phyloP scores from a whole-genome alignment of 2,113 vertebrate genomes.

The Corydoras sp. region DNA sequence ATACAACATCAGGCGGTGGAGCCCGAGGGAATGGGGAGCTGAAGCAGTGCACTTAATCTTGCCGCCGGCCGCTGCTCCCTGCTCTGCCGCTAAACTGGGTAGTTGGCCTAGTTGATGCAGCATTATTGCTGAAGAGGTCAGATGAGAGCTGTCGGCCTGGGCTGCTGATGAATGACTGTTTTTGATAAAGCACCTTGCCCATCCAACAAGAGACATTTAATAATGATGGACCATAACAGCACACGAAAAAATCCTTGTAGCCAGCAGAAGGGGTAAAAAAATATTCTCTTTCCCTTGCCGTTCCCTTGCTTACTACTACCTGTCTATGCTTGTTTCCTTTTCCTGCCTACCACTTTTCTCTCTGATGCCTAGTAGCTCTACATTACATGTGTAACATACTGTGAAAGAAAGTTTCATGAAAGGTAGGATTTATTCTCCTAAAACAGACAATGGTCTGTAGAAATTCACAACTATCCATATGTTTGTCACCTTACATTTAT shows the following conservation, averaged over 20 bases:
- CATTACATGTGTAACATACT: not conserved
- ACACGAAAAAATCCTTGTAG: slow-evolving; percentile 70
- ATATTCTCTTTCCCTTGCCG: slow-evolving; percentile 43
- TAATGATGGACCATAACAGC: slow-evolving; percentile 87
- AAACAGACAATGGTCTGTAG: not conserved
- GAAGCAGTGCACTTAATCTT: slow-evolving; percentile 94
- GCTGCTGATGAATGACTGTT: slow-evolving; percentile 87
- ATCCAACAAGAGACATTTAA: slow-evolving; percentile 86
- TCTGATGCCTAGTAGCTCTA: slow-evolving; percentile 1
- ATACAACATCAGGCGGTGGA: slow-evolving; percentile 83
- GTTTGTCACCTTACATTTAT: no score
- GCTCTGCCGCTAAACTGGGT: slow-evolving; percentile 89
- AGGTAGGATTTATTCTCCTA: not conserved
- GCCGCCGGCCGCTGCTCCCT: slow-evolving; percentile 84
- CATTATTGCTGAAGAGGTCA: slow-evolving; percentile 96
- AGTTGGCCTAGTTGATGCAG: slow-evolving; percentile 95
- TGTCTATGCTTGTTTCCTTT: slow-evolving; percentile 25
- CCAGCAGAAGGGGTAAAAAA: slow-evolving; percentile 45
- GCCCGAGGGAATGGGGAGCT: slow-evolving; percentile 90
- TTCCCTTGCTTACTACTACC: slow-evolving; percentile 44
- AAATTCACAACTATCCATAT: no score
- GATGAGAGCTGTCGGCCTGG: slow-evolving; percentile 79
- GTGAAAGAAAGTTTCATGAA: not conserved
- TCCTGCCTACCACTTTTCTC: not conserved
- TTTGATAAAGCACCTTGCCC: slow-evolving; percentile 81